Base-by-base conservation (phyloP, 23 tunicate genomes). In the Clavelina lepadiformis region DNA sequence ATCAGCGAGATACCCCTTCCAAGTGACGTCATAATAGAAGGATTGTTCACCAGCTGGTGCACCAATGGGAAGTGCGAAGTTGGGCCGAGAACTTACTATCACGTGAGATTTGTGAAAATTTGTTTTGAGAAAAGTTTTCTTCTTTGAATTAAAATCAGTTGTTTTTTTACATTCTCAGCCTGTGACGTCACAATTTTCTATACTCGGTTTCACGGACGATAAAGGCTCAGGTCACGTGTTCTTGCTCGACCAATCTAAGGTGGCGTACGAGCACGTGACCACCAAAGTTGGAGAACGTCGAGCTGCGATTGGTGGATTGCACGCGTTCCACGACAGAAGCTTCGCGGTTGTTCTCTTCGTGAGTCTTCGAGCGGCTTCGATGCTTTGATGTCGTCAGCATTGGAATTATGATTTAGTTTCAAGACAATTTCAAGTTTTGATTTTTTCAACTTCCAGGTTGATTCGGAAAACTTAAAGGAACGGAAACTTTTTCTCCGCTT, bases 81-180 rank as follows among this genome's bases (percentile, higher is more conserved):
- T 11, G 70, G 83, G 18, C 93, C 93, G n/a, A 58, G 93, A 35
- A 84, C 93, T 1, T 84, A 76, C 54, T 76, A 36, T 63, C 93
- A 84, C 33, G 93, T 84, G 61, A 68, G 75, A n/a, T n/a, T n/a
- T n/a, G n/a, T n/a, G n/a, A n/a, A n/a, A 22, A 44, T 27, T 18
- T 21, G 0, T 18, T 13, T 13, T 11, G 50, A 18, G 50, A 11
- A 18, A 13, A 13, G 50, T 0, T 55, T 21, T 21, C 61, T 18
- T 46, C 61, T 21, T 0, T 55, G 15, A 55, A 21, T 22, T 18
- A 18, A 13, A 18, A 18, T 44, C n/a, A n/a, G n/a, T n/a, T n/a
- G n/a, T n/a, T n/a, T n/a, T n/a, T n/a, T n/a, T n/a, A n/a, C n/a
- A n/a, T 38, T 5, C 69, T 0, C 35, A 84, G 93, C 79, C 71